Evolutionary conservation across 2,888 invertebrate genomes (phyloP), one percentile per base, ranked within the genome.

Genomic region (Entomobrya proxima): DNA sequence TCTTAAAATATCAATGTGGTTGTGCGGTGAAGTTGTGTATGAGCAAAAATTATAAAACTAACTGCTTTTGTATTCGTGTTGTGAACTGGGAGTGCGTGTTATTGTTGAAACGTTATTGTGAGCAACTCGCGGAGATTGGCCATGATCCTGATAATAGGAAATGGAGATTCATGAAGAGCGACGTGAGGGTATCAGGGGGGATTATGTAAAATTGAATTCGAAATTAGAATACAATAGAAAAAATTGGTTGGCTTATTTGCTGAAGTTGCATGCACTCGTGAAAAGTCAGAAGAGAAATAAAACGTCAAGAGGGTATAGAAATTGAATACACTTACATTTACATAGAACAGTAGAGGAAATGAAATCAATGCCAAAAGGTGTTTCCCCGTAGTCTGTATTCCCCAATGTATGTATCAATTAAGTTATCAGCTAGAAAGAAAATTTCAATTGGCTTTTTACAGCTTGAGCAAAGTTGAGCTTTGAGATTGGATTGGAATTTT

Each of bases 341-440:
- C 67, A 40, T 67, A 24, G 37, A 18, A 13, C 58, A 58, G 9
- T 9, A n/a, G 61, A 7, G 32, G 15, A 67, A 67, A 67, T 67
- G n/a, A 24, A 40, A 67, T 67, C 21, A 40, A 67, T 35, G 27
- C 27, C 27, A n/a, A n/a, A n/a, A n/a, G n/a, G n/a, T n/a, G n/a
- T n/a, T n/a, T n/a, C n/a, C n/a, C n/a, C n/a, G n/a, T n/a, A n/a
- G n/a, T n/a, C 30, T 7, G 30, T 69, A 69, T 30, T 18, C 30
- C 27, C 30, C 52, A 76, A 76, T 83, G 76, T 72, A 84, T 77
- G 69, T 84, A 84, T 77, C 75, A 77, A 84, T 84, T 84, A 84
- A 77, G 58, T 55, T 84, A 77, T 84, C 77, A 76, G 61, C 69
- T 27, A 24, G 32, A 27, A 61, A 50, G 18, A 67, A 27, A 44